Conservation (phyloP, 2,113 vertebrate species). For the Ciconia stormi region DNA sequence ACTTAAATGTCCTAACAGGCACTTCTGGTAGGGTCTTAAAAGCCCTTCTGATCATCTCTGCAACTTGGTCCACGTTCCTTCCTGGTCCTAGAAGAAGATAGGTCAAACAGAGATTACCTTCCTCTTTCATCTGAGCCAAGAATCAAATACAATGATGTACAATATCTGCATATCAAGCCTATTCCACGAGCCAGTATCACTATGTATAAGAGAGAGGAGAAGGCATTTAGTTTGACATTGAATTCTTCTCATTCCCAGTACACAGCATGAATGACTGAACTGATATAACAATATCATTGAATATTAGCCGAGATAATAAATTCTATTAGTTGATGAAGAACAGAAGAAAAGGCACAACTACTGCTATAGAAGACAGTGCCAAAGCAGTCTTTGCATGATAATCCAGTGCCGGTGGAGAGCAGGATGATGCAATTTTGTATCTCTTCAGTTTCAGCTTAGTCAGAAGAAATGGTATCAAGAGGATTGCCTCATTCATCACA, state of each 20-base stretch:
- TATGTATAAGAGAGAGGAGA: background rate
- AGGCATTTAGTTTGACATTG: background rate
- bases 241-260: background rate
- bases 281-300: background rate
- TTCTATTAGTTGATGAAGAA: background rate
- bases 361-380: background rate
- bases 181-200: background rate
- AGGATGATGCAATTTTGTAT: background rate
- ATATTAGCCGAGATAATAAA: background rate
- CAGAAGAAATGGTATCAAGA: background rate
- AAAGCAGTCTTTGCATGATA: background rate
- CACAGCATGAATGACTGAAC: background rate
- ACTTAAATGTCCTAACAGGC: background rate
- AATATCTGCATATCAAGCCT: background rate
- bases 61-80: background rate
- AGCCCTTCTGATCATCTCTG: background rate
- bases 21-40: background rate
- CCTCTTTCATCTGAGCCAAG: background rate
- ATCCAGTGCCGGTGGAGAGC: background rate
- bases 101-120: background rate
- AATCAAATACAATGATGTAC: background rate
- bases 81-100: background rate
- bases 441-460: background rate
- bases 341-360: background rate
- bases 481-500: background rate